These are phyloP conservation scores for Corapipo altera DNA, from an alignment of 2,113 vertebrate genomes.

Conservation along the genomic window DNA sequence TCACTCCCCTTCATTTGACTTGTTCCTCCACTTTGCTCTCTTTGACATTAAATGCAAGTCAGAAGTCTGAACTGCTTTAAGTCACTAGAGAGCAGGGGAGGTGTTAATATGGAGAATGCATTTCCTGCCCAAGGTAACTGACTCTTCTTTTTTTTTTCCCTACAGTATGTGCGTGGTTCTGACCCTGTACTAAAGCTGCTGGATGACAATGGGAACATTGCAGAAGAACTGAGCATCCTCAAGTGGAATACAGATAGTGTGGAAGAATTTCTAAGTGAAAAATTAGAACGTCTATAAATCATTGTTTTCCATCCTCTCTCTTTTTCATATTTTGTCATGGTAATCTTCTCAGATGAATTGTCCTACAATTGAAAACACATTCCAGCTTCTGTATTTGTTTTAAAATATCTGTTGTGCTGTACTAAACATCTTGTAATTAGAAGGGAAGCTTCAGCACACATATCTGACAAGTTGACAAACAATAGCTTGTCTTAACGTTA, in stretches of 20 bases:
- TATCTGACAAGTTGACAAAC: constrained; percentile 50
- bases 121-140: neutral
- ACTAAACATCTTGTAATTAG: constrained; percentile 43
- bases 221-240: constrained; percentile 98
- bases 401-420: constrained; percentile 6
- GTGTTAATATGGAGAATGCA: neutral
- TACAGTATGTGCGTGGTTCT: constrained; percentile 94
- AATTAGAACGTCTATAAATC: constrained; percentile 89
- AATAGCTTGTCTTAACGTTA: constrained; percentile 27
- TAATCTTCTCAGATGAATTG: constrained; percentile 44
- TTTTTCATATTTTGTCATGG: constrained; percentile 18
- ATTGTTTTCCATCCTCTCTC: constrained; percentile 5
- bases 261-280: constrained; percentile 97
- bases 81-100: neutral
- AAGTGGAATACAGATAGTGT: constrained; percentile 99
- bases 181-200: constrained; percentile 98
- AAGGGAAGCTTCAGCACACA: constrained; percentile 36
- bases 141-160: neutral
- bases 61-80: neutral
- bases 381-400: constrained; percentile 35
- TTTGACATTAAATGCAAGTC: neutral
- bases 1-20: neutral
- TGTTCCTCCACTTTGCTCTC: neutral
- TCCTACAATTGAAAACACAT: constrained; percentile 32
- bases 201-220: constrained; percentile 97